Evolutionary conservation across 2,888 invertebrate species (phyloP).

Genomic region (Rhyacophila evoluta): DNA sequence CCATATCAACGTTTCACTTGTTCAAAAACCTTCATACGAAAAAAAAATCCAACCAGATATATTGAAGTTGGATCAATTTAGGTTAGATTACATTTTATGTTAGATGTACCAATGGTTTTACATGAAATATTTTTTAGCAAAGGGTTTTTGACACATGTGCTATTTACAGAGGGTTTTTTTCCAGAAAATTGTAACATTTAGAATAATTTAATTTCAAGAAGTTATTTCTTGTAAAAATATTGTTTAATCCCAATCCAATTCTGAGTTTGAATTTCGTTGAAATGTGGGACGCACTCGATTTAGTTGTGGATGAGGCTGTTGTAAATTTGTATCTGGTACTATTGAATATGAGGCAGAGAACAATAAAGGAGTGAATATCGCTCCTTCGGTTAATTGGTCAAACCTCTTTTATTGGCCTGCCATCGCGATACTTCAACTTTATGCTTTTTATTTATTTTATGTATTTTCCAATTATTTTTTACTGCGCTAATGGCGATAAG

Average conservation of each 20-base stretch:
- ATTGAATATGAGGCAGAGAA: conserved; percentile 27
- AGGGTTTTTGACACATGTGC: too few relatives aligned
- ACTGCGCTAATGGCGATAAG: neutral
- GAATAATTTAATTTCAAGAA: too few relatives aligned
- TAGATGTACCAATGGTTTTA: too few relatives aligned
- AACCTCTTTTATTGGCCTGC: conserved; percentile 48
- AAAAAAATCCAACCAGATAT: too few relatives aligned
- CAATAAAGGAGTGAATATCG: conserved; percentile 49
- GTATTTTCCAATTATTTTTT: conserved; percentile 12
- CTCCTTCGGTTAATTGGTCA: conserved; percentile 47
- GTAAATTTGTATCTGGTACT: conserved; percentile 41
- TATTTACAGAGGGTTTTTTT: too few relatives aligned
- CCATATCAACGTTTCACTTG: too few relatives aligned
- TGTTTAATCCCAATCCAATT: neutral
- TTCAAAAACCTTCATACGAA: too few relatives aligned
- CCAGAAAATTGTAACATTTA: too few relatives aligned
- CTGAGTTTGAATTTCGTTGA: conserved; percentile 28
- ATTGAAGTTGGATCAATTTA: too few relatives aligned
- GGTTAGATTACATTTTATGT: too few relatives aligned
- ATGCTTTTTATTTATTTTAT: conserved; percentile 5
- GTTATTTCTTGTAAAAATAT: neutral
- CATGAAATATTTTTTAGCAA: too few relatives aligned
- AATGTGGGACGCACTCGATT: conserved; percentile 38
- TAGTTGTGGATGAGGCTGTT: conserved; percentile 29
- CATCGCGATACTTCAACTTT: conserved; percentile 35